Evolutionary conservation across 2,797 vertebrate species (phyloP).

Genomic region (Helarctos malayanus): DNA sequence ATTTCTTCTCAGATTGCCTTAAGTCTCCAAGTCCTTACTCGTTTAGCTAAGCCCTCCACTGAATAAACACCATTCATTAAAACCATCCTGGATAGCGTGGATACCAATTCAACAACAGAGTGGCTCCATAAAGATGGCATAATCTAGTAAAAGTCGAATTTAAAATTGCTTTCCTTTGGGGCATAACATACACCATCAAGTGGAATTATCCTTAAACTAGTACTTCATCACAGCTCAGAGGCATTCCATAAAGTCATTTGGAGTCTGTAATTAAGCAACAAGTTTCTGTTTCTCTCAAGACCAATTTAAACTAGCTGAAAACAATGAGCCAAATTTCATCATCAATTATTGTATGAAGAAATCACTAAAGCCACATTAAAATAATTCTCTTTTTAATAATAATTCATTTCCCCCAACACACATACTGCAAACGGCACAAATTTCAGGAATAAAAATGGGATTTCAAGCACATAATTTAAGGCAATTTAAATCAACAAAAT

Average conservation of each 20-base stretch:
- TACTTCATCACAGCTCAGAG: not conserved
- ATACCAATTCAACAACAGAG: not conserved
- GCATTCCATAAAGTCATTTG: not conserved
- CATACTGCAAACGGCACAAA: not conserved
- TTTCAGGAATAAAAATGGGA: not conserved
- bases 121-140: slow-evolving; percentile 29
- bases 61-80: slow-evolving; percentile 21
- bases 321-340: slow-evolving; percentile 42
- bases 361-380: slow-evolving; percentile 16
- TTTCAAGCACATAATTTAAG: slow-evolving; percentile 15
- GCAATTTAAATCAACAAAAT: slow-evolving; percentile 45
- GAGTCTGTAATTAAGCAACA: slow-evolving; percentile 51
- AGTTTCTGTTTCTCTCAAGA: slow-evolving; percentile 55
- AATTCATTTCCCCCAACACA: not conserved
- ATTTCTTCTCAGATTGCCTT: not conserved
- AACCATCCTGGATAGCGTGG: not conserved
- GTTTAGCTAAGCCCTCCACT: slow-evolving; percentile 16
- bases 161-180: slow-evolving; percentile 60
- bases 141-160: slow-evolving; percentile 27
- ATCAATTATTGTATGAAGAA: not conserved
- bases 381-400: not conserved
- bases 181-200: slow-evolving; percentile 46
- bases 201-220: slow-evolving; percentile 18
- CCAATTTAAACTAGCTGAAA: slow-evolving; percentile 59
- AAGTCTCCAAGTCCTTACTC: slow-evolving; percentile 18